phyloP scores from a whole-genome alignment of 2,888 invertebrate genomes.

The Julus scandinavius region DNA sequence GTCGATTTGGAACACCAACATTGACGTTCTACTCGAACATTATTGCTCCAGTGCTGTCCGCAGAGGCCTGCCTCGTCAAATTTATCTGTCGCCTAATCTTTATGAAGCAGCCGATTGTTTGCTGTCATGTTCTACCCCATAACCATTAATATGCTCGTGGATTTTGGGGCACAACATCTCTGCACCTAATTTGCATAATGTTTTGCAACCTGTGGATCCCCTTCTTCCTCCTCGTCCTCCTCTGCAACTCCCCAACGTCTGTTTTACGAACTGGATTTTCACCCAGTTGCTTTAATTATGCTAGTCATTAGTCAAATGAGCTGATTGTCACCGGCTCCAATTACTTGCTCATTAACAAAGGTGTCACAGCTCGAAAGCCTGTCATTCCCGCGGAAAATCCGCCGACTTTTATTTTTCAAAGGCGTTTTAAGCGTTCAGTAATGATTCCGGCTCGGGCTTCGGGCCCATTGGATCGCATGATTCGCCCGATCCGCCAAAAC shows the following conservation, averaged over 20 bases:
- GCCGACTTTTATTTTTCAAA: background rate
- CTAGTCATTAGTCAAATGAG: constrained; percentile 47
- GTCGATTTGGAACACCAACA: constrained; percentile 14
- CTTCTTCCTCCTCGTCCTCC: background rate
- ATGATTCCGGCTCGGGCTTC: background rate
- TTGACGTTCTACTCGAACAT: background rate
- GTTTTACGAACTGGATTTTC: background rate
- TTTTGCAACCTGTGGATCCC: background rate
- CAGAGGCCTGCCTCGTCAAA: background rate
- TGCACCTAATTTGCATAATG: background rate
- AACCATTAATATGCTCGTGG: background rate
- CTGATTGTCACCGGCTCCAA: constrained; percentile 48
- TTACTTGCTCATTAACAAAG: constrained; percentile 50
- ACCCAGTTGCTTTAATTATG: constrained; percentile 47
- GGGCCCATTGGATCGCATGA: background rate
- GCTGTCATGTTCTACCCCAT: constrained; percentile 14
- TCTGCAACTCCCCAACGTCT: background rate
- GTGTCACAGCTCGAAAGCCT: constrained; percentile 8
- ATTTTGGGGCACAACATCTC: background rate
- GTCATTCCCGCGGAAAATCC: background rate
- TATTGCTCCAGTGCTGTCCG: background rate
- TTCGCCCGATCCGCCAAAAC: background rate
- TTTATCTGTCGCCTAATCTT: constrained; percentile 23
- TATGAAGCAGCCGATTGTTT: background rate
- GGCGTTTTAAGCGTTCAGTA: background rate